These are phyloP conservation scores for Macrostomum lignano DNA, from an alignment of 1,140 invertebrate species.

Conservation along the genomic window DNA sequence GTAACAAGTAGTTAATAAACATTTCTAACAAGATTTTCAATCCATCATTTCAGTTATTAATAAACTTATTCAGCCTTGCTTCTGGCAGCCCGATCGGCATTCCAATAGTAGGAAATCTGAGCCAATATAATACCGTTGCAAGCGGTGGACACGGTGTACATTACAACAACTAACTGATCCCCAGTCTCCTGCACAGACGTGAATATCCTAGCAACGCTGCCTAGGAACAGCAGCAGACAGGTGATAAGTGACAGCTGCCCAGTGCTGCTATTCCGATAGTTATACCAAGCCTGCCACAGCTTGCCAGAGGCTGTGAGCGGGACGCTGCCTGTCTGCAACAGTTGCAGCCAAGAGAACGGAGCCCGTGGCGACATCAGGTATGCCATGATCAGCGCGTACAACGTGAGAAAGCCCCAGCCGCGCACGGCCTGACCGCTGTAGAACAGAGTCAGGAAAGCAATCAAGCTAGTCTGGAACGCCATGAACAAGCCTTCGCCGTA, in stretches of 20 bases:
- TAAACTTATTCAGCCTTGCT: no score
- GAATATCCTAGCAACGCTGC: conserved; percentile 69
- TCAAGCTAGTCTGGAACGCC: conserved; percentile 51
- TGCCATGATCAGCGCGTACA: conserved; percentile 36
- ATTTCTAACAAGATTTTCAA: no score
- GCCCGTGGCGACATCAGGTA: conserved; percentile 43
- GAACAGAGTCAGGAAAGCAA: conserved; percentile 47
- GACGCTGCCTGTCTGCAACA: conserved; percentile 54
- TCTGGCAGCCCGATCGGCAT: no score
- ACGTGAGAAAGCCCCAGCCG: conserved; percentile 36
- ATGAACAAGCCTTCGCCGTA: conserved; percentile 76
- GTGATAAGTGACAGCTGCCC: conserved; percentile 77
- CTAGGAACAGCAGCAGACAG: conserved; percentile 50
- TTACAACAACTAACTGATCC: conserved; percentile 51
- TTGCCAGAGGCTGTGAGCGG: conserved; percentile 61
- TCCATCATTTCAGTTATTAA: no score
- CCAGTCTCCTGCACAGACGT: conserved; percentile 93
- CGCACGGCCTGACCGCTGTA: conserved; percentile 27
- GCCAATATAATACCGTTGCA: conserved; percentile 52
- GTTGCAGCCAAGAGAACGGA: conserved; percentile 44
- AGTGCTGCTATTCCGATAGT: conserved; percentile 64
- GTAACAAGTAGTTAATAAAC: no score
- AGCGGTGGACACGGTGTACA: conserved; percentile 44
- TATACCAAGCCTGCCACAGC: conserved; percentile 57
- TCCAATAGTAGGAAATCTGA: conserved; percentile 78